phyloP scores from a whole-genome alignment of 2,888 invertebrate species.

The Gari tellinella region DNA sequence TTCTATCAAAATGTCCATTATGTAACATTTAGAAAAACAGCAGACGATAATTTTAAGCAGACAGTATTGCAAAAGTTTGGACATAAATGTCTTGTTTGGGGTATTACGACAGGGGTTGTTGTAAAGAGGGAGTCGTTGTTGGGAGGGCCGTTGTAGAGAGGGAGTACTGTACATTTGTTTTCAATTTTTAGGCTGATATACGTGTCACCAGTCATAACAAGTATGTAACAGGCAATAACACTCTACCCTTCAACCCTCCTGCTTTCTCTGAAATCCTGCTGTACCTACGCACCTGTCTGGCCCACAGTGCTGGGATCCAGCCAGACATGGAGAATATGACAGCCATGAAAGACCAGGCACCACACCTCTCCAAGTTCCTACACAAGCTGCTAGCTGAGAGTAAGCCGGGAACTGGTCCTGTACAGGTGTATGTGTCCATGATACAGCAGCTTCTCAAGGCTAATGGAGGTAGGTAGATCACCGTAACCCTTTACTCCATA shows the following conservation, averaged over 20 bases:
- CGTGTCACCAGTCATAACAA: slow-evolving; percentile 73
- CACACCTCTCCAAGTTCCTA: slow-evolving; percentile 79
- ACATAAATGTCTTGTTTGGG: too few species aligned
- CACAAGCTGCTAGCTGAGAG: slow-evolving; percentile 87
- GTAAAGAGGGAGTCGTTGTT: too few species aligned
- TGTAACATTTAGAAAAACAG: too few species aligned
- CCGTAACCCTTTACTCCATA: too few species aligned
- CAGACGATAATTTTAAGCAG: too few species aligned
- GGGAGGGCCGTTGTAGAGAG: too few species aligned
- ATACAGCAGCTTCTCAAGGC: slow-evolving; percentile 85
- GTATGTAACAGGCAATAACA: slow-evolving; percentile 76
- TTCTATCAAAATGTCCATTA: too few species aligned
- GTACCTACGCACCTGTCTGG: slow-evolving; percentile 92
- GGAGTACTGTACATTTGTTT: too few species aligned
- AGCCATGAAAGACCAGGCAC: slow-evolving; percentile 79
- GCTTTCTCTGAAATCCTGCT: slow-evolving; percentile 92
- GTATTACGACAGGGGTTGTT: too few species aligned
- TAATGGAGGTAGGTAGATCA: slow-evolving; percentile 87
- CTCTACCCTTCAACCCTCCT: slow-evolving; percentile 89
- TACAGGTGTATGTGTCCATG: slow-evolving; percentile 79
- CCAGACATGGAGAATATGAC: slow-evolving; percentile 78
- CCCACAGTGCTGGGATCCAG: slow-evolving; percentile 87
- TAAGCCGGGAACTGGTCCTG: slow-evolving; percentile 63
- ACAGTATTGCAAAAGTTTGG: too few species aligned
- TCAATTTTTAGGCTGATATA: slow-evolving; percentile 67